Evolutionary conservation across 2,888 invertebrate species (phyloP), one percentile per base, ranked within the genome.

Genomic region (Nemapogon koenigi): DNA sequence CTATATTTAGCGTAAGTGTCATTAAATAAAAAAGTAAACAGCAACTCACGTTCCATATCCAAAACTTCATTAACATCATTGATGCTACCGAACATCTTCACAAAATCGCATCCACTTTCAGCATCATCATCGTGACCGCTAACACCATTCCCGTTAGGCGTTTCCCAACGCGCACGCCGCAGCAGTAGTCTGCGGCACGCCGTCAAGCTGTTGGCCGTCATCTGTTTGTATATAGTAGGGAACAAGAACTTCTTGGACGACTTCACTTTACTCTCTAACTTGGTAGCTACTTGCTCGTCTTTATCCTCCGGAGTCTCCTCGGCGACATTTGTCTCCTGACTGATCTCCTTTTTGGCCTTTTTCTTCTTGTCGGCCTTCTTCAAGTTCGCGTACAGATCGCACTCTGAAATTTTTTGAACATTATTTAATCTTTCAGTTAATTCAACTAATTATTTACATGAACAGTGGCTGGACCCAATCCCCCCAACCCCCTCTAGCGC

Each of bases 41-140:
- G 18, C 19, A 38, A 68, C 72, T 70, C 26, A 76, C 76, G 51
- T 47, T 79, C 73, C 35, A 46, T 40, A 52, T 76, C 70, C 44
- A 78, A 49, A 1, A 69, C 39, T 27, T 68, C 63, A 28, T 70
- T 71, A 7, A 79, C 48, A 17, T 80, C 72, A 40, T 66, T 71
- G 3, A 57, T 62, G 16, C 43, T 62, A 2, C 73, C 75, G 35
- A 73, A 78, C 10, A 76, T 48, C 46, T 66, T 67, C 4, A 66
- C 31, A 2, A 16, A 19, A 16, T 13, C 39, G 7, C 38, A 36
- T 10, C n/a, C 42, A 33, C 11, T 32, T 41, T 2, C 37, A 35
- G 10, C 15, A 31, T 10, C 6, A 10, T 4, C 32, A 32, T 44
- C 38, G 33, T 22, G 22, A 22, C 10, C n/a, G n/a, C n/a, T n/a